Evolutionary conservation across 2,888 invertebrate species (phyloP), one percentile per base, ranked within the genome.

Genomic region (Notocelia uddmanniana): DNA sequence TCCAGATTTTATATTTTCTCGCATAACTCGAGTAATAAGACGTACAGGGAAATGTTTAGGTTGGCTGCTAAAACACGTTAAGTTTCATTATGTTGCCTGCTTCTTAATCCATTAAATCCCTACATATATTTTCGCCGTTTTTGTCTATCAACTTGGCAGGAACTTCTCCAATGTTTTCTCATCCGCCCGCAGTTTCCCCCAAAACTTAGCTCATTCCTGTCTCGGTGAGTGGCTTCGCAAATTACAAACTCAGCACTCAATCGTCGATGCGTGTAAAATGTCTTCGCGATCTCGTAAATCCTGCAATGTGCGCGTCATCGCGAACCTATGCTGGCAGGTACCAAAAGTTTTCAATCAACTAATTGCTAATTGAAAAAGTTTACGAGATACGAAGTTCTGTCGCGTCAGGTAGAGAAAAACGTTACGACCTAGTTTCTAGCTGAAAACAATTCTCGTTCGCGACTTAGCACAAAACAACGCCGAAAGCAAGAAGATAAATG

Each of bases 151-250:
- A 75, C 86, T 89, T 86, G 86, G 85, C 84, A 84, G 83, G 79
- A 91, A 92, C 86, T 91, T 91, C 81, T 80, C 82, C 85, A 87
- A 91, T 91, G 89, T 92, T 90, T 92, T 89, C 90, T 89, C 89
- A 89, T 91, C 88, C 87, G 85, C 83, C 81, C 85, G 85, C 85
- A 85, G 85, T 87, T 83, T 87, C 87, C 81, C 81, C 85, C 77
- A 83, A 90, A 92, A 92, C 84, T 92, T 92, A 84, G 87, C 87
- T 88, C 89, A 87, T 92, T 90, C 85, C 79, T 87, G 88, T 90
- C 89, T 85, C 85, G 85, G 84, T 83, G 84, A 86, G 87, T 86
- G 89, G 86, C 82, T 85, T 83, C 79, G 76, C 83, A 89, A 90
- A 88, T 92, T 88, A 89, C 88, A 83, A 86, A 89, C 86, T 87